Percentiles rank a stretch among this genome's conserved stretches.
Evolutionary conservation across 2,797 vertebrate genomes (phyloP).

Genomic region (Mus minutoides): DNA sequence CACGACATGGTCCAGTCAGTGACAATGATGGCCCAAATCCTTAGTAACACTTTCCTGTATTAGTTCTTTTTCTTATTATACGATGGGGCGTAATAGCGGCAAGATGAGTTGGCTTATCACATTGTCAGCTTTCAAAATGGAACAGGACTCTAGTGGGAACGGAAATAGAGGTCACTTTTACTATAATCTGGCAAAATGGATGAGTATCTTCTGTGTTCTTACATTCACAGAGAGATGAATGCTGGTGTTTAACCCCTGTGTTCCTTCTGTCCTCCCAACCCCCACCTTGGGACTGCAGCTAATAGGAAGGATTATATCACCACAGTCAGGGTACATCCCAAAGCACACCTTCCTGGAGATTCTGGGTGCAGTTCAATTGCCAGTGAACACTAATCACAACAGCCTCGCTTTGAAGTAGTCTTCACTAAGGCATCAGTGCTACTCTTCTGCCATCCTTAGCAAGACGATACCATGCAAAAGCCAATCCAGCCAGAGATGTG

Average conservation of each 20-base stretch:
- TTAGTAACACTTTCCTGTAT: not conserved
- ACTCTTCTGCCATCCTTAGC: not conserved
- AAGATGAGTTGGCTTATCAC: not conserved
- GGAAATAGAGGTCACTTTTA: not conserved
- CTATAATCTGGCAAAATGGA: not conserved
- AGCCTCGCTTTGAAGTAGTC: not conserved
- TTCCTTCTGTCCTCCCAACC: not conserved
- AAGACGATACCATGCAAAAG: slow-evolving; percentile 16
- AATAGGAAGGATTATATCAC: too few relatives aligned
- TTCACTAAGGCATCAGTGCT: not conserved
- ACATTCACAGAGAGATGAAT: not conserved
- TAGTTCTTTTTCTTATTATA: not conserved
- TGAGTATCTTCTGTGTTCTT: not conserved
- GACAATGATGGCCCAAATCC: too few relatives aligned
- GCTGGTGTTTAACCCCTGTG: not conserved
- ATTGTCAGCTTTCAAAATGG: not conserved
- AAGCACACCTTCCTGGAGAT: not conserved
- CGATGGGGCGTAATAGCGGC: not conserved
- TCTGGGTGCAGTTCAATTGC: not conserved
- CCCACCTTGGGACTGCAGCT: not conserved
- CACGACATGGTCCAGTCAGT: not conserved
- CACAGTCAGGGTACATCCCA: not conserved
- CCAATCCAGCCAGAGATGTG: not conserved
- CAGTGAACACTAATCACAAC: not conserved
- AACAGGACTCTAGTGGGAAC: not conserved